Conservation (phyloP, 30 jellyfish, hydroid and myxozoan species). For the Aurelia sp. region DNA sequence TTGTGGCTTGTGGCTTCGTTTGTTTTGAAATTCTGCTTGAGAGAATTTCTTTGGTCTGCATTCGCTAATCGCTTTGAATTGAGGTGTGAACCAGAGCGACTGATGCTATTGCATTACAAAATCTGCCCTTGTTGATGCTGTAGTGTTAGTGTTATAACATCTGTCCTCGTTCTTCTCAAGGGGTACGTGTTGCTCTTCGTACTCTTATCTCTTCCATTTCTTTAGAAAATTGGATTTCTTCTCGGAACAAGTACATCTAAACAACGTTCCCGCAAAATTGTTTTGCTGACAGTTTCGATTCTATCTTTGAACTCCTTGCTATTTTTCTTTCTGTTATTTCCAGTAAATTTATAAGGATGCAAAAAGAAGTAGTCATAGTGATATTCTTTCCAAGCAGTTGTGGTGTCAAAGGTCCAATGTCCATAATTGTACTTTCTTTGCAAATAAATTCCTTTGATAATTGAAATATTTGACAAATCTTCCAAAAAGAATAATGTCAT, state of each 20-base stretch:
- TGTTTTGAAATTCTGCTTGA: too few species aligned
- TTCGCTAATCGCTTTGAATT: too few species aligned
- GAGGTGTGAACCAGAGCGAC: too few species aligned
- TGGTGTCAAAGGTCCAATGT: slow-evolving; percentile 15
- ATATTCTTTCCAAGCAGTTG: slow-evolving; percentile 36
- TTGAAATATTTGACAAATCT: background rate
- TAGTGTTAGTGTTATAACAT: too few species aligned
- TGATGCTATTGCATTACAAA: too few species aligned
- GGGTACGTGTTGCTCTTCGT: too few species aligned
- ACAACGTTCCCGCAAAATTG: background rate
- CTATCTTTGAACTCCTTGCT: slow-evolving; percentile 14
- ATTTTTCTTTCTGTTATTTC: slow-evolving; percentile 13
- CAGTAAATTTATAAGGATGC: slow-evolving; percentile 55
- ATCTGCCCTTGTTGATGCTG: too few species aligned
- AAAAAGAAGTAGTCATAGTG: slow-evolving; percentile 1
- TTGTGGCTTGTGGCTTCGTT: too few species aligned
- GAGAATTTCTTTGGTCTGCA: too few species aligned
- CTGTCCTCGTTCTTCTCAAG: too few species aligned
- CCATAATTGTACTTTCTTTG: slow-evolving; percentile 36
- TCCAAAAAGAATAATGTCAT: slow-evolving; percentile 24
- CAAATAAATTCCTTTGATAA: slow-evolving; percentile 43
- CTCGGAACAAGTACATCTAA: background rate
- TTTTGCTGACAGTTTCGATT: background rate
- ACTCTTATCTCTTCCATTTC: too few species aligned
- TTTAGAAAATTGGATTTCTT: too few species aligned